Evolutionary conservation across 2,113 vertebrate species (phyloP).

Genomic region (Poicephalus meyeri): DNA sequence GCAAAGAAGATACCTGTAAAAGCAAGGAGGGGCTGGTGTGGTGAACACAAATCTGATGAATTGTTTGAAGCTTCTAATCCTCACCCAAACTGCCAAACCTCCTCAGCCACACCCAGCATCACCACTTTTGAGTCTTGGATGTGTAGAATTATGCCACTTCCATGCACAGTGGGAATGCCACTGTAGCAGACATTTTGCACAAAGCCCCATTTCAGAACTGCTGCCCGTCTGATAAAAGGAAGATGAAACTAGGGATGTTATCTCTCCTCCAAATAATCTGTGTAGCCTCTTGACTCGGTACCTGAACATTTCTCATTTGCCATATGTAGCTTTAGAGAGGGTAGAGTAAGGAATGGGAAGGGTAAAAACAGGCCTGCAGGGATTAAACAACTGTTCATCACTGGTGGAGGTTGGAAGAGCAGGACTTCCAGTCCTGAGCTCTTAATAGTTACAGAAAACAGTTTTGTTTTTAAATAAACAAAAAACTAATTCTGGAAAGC

Average conservation of each 20-base stretch:
- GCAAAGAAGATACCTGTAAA: neutral
- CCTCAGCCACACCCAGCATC: neutral
- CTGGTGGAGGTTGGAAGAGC: neutral
- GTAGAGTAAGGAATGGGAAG: neutral
- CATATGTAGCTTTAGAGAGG: neutral
- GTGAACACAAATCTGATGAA: neutral
- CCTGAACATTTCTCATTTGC: neutral
- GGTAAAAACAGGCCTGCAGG: neutral
- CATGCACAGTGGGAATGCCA: neutral
- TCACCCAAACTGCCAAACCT: neutral
- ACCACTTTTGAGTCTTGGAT: neutral
- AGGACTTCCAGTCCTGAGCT: neutral
- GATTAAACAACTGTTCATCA: neutral
- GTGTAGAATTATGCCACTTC: neutral
- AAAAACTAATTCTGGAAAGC: neutral
- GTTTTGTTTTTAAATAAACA: neutral
- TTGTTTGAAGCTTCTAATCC: neutral
- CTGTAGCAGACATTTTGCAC: accelerated
- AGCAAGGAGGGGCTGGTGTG: neutral
- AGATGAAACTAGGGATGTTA: neutral
- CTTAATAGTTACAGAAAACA: neutral
- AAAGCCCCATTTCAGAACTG: neutral
- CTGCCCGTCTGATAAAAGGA: neutral
- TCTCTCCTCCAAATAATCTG: neutral
- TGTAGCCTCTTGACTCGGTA: neutral